These are phyloP conservation scores for Varanus salvator DNA, from an alignment of 2,113 vertebrate genomes.

Conservation along the genomic window DNA sequence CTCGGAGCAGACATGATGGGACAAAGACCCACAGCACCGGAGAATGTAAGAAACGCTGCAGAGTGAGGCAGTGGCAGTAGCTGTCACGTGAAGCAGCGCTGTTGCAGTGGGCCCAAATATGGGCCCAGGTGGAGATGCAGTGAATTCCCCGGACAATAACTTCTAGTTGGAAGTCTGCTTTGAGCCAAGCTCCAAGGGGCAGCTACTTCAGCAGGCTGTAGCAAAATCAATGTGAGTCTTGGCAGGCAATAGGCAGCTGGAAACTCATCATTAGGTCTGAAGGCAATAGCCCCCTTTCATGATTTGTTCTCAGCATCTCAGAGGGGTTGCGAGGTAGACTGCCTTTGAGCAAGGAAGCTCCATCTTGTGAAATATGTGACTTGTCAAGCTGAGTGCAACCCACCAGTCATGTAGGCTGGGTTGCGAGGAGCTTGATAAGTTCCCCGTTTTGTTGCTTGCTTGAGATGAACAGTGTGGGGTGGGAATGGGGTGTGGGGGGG, in stretches of 20 bases:
- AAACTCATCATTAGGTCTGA: no score
- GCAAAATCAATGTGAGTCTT: neutral
- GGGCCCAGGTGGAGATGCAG: neutral
- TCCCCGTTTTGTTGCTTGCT: neutral
- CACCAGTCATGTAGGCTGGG: neutral
- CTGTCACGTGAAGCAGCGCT: fast-evolving
- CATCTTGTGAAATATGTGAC: neutral
- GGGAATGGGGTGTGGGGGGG: no score
- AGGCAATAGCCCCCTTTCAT: neutral
- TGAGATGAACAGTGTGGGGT: no score
- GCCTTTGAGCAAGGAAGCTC: neutral
- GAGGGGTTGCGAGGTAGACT: neutral
- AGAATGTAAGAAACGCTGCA: neutral
- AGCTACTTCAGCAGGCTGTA: neutral
- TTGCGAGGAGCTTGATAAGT: neutral
- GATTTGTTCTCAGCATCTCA: neutral
- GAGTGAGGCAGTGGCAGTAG: neutral
- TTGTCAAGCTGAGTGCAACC: neutral
- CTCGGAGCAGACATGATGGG: neutral
- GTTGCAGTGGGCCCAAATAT: neutral
- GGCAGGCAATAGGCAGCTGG: neutral
- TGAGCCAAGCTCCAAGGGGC: neutral
- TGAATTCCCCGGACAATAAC: neutral
- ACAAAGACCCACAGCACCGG: neutral
- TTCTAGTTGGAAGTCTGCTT: neutral